Base-by-base conservation (phyloP, 1,140 invertebrate genomes). In the Oedothorax gibbosus region DNA sequence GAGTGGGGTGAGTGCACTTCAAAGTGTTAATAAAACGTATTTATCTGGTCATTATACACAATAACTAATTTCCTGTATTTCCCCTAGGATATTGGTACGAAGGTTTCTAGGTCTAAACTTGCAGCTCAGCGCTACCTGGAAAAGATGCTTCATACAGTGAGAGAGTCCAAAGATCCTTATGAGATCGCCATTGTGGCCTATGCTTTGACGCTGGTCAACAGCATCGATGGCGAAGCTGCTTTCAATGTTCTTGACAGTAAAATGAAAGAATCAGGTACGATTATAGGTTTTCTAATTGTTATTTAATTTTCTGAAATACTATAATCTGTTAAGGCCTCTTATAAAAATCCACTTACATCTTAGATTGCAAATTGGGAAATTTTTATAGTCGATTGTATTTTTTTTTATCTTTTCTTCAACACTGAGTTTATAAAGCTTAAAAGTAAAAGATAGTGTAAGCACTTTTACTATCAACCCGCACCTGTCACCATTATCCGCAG, bases 141-240 rank as follows among this genome's bases (percentile, higher is more conserved):
- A 88, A 91, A 93, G 18, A 96, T 97, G 89, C 92, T 97, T 88
- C 93, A 94, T 83, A 90, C 95, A 72, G 88, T 97, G 12, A 91
- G 93, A 77, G 90, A 93, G 15, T 91, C 91, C 60, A 94, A 94
- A 5, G 92, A 94, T 82, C 94, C 96, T 0, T 97, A 95, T 88
- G 95, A 97, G 88, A 92, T 96, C 20, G 95, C 96, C 0, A 94
- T 98, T 71, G 95, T 96, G 0, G 93, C 97, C 0, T 97, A 97
- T 89, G 96, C 96, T 0, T 91, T 98, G 7, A 93, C 95, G 88
- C 90, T 94, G 79, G 93, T 93, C 18, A 95, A 96, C 89, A 94
- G 95, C 20, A 92, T 95, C 5, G 93, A 92, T 79, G 94, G 95
- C 0, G 96, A 97, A 88, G 91, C 93, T 76, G 96, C 96, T 0